These are phyloP conservation scores for Recurvirostra avosetta DNA, from an alignment of 2,113 vertebrate genomes.

Conservation along the genomic window DNA sequence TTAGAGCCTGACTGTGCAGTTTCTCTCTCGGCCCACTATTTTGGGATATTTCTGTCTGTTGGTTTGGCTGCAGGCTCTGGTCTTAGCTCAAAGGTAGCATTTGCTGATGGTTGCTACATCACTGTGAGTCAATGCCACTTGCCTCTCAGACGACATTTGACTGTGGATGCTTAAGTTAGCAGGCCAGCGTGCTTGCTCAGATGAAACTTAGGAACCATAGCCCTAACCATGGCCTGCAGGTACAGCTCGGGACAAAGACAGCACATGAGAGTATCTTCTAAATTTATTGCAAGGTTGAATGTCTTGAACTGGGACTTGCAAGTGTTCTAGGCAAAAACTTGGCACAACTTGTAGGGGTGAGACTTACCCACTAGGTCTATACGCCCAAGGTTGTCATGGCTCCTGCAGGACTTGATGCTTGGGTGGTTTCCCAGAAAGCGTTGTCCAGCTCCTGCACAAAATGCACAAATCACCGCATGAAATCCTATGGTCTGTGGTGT, in stretches of 20 bases:
- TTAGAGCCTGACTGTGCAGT: not conserved
- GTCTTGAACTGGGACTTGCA: not conserved
- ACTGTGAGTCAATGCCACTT: not conserved
- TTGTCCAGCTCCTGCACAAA: not conserved
- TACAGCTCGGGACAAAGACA: not conserved
- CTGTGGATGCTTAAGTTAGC: not conserved
- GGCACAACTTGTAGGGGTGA: not conserved
- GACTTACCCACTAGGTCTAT: not conserved
- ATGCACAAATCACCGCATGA: not conserved
- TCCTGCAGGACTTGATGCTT: not conserved
- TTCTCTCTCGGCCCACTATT: not conserved
- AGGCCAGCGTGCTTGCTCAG: not conserved
- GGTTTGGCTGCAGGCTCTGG: not conserved
- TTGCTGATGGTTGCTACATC: not conserved
- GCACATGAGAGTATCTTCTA: not conserved
- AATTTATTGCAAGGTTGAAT: not conserved
- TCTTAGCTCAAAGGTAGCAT: not conserved
- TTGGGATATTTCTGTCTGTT: not conserved
- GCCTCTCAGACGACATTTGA: not conserved
- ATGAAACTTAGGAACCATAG: not conserved
- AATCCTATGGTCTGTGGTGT: not conserved
- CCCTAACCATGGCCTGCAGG: not conserved
- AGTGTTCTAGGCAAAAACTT: not conserved
- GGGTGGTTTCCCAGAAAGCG: not conserved
- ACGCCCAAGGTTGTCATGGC: not conserved